Base-by-base conservation (phyloP, 2,888 invertebrate genomes). In the Pollenia labialis region DNA sequence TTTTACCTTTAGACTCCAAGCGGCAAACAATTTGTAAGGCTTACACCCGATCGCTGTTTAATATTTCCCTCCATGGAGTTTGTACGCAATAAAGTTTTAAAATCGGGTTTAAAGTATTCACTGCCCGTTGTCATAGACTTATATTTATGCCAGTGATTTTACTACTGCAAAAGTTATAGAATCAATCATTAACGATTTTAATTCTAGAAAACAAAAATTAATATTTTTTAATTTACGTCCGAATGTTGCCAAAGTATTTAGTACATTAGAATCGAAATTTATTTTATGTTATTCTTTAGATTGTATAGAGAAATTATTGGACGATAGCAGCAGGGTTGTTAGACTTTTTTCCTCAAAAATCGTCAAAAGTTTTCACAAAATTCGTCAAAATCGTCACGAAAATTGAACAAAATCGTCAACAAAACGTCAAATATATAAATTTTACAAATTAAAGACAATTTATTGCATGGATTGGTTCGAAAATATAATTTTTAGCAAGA, bases 51-150 rank as follows among this genome's bases (percentile, higher is more conserved):
- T 93, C 95, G 97, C 88, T 97, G 97, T 92, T 94, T 98, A 58
- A 97, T 97, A 92, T 98, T 98, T 94, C 98, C 98, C 18, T 97
- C 97, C 0, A 97, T 97, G 88, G 97, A 97, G 93, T 97, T 97
- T 94, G 97, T 98, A 86, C 95, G 97, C 87, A 96, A 97, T 91
- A 94, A 97, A 88, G 97, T 98, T 66, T 96, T 96, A 83, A 97
- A 98, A 93, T 96, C 96, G 90, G 97, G 97, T 87, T 93, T 94
- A n/a, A 95, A 95, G 46, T 89, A 91, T 11, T 88, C 90, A 0
- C 90, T 96, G 83, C 97, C 97, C 4, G 97, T 97, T 58, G 97
- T 97, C 52, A 95, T 97, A 80, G 97, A 98, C 93, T 71, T 97
- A 97, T 93, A 97, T 97, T 90, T 97, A 97, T 93, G 96, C 97